Conservation (phyloP, 2,113 vertebrate genomes). For the Vulpes ferrilata region DNA sequence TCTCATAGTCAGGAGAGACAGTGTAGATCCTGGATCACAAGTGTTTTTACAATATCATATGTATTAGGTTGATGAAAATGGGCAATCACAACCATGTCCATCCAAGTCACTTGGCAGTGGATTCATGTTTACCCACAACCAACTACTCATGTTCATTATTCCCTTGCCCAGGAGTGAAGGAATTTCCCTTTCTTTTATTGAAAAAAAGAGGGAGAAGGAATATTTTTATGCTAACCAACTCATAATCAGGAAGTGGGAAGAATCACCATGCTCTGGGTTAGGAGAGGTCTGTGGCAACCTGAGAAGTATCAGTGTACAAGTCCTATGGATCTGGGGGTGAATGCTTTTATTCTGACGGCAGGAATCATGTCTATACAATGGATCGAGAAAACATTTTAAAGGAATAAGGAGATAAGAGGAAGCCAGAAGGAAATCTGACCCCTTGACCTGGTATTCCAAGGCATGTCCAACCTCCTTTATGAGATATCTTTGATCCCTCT, state of each 20-base stretch:
- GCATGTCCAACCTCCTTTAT: neutral
- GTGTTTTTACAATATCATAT: neutral
- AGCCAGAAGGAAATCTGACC: neutral
- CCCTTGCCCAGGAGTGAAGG: neutral
- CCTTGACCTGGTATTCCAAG: neutral
- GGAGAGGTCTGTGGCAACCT: neutral
- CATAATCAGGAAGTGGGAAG: neutral
- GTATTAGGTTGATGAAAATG: neutral
- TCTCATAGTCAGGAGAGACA: neutral
- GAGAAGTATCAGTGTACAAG: neutral
- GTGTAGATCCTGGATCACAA: neutral
- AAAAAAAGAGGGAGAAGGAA: neutral
- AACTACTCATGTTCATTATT: neutral
- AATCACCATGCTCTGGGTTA: neutral
- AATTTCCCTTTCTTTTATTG: slow-evolving; percentile 4
- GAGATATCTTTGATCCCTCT: neutral
- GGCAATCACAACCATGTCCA: neutral
- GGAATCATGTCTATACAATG: neutral
- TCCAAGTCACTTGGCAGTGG: neutral
- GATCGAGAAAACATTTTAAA: slow-evolving; percentile 10
- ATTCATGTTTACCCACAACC: neutral
- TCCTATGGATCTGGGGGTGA: neutral
- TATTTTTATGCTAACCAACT: neutral
- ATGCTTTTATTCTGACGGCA: neutral
- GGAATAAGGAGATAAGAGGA: neutral